Evolutionary conservation across 2,113 vertebrate genomes (phyloP).

Genomic region (Alethe diademata): DNA sequence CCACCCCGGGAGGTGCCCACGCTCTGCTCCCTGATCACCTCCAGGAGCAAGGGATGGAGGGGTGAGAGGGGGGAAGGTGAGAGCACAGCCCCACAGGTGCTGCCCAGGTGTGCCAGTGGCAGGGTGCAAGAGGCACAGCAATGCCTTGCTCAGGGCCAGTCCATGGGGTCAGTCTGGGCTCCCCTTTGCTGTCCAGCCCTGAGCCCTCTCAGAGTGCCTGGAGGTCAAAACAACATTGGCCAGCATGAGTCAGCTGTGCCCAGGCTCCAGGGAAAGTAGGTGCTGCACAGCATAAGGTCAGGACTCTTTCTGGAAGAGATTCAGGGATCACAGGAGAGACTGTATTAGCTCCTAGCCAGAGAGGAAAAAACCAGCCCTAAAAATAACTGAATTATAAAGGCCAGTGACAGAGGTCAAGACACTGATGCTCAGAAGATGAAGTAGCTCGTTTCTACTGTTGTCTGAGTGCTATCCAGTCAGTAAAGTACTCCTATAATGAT

Average conservation of each 20-base stretch:
- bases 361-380: neutral
- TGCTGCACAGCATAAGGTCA: neutral
- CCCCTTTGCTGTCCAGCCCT: neutral
- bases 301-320: neutral
- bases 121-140: neutral
- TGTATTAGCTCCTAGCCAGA: neutral
- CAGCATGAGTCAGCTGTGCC: neutral
- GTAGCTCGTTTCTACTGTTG: neutral
- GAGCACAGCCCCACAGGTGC: neutral
- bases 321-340: neutral
- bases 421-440: neutral
- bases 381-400: conserved; percentile 1
- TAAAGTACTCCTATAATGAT: neutral
- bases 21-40: neutral
- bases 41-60: neutral
- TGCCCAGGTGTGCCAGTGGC: neutral
- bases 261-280: neutral
- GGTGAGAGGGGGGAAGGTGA: neutral
- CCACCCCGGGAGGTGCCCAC: neutral
- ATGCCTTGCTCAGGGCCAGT: neutral
- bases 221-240: neutral
- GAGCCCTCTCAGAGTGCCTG: fast-evolving
- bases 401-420: neutral
- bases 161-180: neutral
- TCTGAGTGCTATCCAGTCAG: neutral